phyloP scores from a whole-genome alignment of 2,797 vertebrate species.

The Leptatherina wallacei region DNA sequence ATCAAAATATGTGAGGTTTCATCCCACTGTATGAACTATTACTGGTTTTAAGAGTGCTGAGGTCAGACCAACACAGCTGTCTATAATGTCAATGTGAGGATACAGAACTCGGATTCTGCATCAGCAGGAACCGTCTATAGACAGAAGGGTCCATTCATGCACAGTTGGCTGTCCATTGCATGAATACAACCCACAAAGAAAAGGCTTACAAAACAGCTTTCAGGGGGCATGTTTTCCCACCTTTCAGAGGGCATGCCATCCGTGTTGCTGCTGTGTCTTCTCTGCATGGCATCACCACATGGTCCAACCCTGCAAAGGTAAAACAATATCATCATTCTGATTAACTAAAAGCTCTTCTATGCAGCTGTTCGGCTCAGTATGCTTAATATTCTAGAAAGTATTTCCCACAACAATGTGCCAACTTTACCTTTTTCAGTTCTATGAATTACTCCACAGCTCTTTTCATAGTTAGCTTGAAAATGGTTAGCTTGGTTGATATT shows the following conservation, averaged over 20 bases:
- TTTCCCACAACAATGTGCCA: rapidly evolving
- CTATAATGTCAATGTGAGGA: background rate
- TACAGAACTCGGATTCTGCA: background rate
- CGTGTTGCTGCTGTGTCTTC: constrained; percentile 98
- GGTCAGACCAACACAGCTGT: background rate
- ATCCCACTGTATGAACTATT: background rate
- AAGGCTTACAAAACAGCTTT: background rate
- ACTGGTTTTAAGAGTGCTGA: background rate
- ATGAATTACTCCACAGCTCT: background rate
- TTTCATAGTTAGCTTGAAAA: constrained; percentile 40
- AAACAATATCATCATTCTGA: constrained; percentile 15
- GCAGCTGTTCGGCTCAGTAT: background rate
- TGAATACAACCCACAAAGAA: background rate
- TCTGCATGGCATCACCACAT: constrained; percentile 95
- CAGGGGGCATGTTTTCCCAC: constrained; percentile 67
- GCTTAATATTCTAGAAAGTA: background rate
- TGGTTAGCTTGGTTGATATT: background rate
- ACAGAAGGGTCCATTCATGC: background rate
- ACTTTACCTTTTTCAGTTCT: constrained; percentile 57
- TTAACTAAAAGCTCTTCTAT: background rate
- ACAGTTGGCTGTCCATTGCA: background rate
- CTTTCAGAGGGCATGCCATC: constrained; percentile 94
- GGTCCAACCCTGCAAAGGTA: constrained; percentile 66
- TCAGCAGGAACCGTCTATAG: background rate
- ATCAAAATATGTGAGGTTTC: background rate